These are phyloP conservation scores for Molothrus aeneus DNA, from an alignment of 2,797 vertebrate genomes.

Conservation along the genomic window DNA sequence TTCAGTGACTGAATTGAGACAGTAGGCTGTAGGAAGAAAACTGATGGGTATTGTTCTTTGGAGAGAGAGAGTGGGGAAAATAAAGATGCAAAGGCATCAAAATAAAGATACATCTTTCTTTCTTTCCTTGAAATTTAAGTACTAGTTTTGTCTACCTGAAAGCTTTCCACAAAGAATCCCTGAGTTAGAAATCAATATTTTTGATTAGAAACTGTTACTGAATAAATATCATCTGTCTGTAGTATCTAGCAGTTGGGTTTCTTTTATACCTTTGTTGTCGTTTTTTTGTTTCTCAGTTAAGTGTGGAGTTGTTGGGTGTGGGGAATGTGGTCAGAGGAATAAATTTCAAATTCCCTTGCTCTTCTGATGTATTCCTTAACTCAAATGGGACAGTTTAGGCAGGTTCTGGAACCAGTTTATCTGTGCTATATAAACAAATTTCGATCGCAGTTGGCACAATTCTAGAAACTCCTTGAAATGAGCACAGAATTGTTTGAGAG, in stretches of 20 bases:
- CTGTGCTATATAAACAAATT: background rate
- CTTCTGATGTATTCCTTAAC: background rate
- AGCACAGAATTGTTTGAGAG: background rate
- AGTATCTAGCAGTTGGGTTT: background rate
- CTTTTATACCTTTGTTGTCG: background rate
- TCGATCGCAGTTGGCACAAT: background rate
- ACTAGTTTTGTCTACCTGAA: conserved; percentile 25
- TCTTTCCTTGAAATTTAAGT: conserved; percentile 25
- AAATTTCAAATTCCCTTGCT: background rate
- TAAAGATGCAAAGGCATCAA: conserved; percentile 9
- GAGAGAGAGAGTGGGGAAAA: background rate
- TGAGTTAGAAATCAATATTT: conserved; percentile 44
- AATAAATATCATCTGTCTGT: conserved; percentile 40
- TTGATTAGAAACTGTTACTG: conserved; percentile 46
- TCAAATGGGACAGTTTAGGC: background rate
- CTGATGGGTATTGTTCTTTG: background rate
- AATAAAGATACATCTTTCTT: background rate
- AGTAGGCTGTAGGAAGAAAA: background rate
- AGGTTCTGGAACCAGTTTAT: background rate
- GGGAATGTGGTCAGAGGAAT: background rate
- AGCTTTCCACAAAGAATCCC: conserved; percentile 14
- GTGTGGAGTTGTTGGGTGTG: background rate
- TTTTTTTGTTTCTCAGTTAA: background rate
- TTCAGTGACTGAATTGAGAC: background rate
- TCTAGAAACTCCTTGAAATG: conserved; percentile 22